Evolutionary conservation across 2,888 invertebrate species (phyloP).

Genomic region (Hyles lineata): DNA sequence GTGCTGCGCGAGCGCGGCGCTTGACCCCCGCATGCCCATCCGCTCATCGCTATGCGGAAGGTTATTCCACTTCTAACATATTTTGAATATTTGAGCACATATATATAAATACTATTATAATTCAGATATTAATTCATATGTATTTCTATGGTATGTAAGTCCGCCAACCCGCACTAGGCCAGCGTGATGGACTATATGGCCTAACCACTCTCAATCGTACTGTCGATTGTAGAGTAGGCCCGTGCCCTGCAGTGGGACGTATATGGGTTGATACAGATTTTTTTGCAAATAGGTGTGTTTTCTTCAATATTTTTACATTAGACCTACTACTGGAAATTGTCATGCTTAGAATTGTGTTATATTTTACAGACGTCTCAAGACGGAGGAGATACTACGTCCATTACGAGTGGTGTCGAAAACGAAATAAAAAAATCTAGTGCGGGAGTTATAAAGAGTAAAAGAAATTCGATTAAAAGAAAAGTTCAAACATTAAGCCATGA

Average conservation of each 20-base stretch:
- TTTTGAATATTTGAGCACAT: background rate
- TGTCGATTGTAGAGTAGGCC: too few relatives aligned
- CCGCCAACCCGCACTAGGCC: too few relatives aligned
- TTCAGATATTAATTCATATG: background rate
- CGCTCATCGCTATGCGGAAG: constrained; percentile 77
- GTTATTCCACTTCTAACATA: constrained; percentile 44
- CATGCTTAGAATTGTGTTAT: background rate
- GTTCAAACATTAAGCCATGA: constrained; percentile 70
- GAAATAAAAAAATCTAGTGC: constrained; percentile 72
- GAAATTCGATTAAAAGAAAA: constrained; percentile 72
- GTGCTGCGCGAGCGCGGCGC: constrained; percentile 84
- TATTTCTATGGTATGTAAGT: background rate
- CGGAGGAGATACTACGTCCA: constrained; percentile 70
- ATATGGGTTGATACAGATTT: background rate
- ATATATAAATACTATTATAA: background rate
- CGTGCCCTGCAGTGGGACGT: too few relatives aligned
- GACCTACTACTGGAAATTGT: too few relatives aligned
- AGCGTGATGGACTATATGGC: too few relatives aligned
- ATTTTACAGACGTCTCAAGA: constrained; percentile 73
- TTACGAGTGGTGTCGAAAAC: constrained; percentile 75
- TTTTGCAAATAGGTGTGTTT: too few relatives aligned
- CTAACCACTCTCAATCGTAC: too few relatives aligned
- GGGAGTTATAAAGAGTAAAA: constrained; percentile 77
- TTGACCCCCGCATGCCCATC: constrained; percentile 77
- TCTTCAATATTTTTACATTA: too few relatives aligned